Evolutionary conservation across 1,140 invertebrate species (phyloP).

Genomic region (Grapholita molesta): DNA sequence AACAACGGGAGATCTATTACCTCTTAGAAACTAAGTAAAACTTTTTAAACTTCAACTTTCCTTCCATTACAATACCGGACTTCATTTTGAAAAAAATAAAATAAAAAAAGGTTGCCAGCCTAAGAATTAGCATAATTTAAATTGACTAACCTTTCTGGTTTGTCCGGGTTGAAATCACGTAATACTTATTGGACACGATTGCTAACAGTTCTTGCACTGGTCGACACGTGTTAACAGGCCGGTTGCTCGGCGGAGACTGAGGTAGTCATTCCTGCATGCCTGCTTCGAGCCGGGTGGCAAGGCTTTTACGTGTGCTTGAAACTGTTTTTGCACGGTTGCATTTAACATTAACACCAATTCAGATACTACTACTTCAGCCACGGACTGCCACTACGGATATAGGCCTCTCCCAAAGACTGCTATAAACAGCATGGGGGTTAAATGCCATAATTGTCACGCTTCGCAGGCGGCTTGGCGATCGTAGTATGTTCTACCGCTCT

Average conservation of each 20-base stretch:
- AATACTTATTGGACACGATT: background rate
- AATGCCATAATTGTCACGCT: no score
- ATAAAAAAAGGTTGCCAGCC: background rate
- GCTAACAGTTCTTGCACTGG: background rate
- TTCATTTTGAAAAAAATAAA: background rate
- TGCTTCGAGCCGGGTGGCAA: background rate
- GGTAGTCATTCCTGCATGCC: constrained; percentile 3
- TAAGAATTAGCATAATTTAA: background rate
- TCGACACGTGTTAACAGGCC: background rate
- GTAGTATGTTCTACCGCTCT: no score
- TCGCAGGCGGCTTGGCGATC: no score
- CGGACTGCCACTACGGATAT: no score
- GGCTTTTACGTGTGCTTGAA: background rate
- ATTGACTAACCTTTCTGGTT: constrained; percentile 5
- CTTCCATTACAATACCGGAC: background rate
- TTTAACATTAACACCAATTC: background rate
- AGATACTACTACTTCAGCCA: no score
- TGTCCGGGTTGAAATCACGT: background rate
- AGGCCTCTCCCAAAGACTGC: no score
- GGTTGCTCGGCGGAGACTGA: background rate
- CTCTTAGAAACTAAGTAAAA: background rate
- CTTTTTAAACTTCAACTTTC: constrained; percentile 7
- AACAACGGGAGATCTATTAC: constrained; percentile 3
- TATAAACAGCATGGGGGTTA: no score
- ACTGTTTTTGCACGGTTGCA: background rate